Percentiles rank a stretch among this genome's conserved stretches.
phyloP scores from a whole-genome alignment of 2,797 vertebrate species.

The Hyperoplus immaculatus region DNA sequence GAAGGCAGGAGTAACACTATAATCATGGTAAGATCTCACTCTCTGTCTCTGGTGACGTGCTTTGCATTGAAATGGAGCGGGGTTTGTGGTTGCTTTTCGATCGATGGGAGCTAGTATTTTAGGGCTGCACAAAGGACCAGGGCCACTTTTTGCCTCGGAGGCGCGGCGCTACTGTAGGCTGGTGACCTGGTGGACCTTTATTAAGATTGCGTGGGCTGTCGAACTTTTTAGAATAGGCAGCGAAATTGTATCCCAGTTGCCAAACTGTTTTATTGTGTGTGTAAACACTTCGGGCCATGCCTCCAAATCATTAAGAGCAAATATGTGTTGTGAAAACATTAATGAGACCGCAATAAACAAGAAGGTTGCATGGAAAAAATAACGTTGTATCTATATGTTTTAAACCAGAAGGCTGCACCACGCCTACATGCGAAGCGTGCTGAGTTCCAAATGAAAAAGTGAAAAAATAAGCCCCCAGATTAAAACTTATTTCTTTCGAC shows the following conservation, averaged over 20 bases:
- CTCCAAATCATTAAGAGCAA: background rate
- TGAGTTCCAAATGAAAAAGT: background rate
- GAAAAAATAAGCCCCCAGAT: background rate
- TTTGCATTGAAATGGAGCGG: constrained; percentile 1
- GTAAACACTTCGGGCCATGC: background rate
- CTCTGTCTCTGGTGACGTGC: constrained; percentile 14
- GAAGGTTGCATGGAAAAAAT: constrained; percentile 2
- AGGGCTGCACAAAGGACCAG: background rate
- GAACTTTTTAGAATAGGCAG: background rate
- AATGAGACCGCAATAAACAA: background rate
- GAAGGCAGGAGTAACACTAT: constrained; percentile 18
- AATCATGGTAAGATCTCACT: constrained; percentile 76
- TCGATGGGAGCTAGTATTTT: background rate
- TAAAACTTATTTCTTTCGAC: background rate
- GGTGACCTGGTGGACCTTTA: background rate
- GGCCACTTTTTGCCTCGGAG: constrained; percentile 4
- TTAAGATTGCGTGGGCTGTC: background rate
- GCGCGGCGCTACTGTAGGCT: too few species aligned
- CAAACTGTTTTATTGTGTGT: background rate
- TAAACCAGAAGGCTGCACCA: constrained; percentile 6
- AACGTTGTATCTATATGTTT: background rate
- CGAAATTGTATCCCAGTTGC: too few species aligned
- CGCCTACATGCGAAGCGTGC: constrained; percentile 21
- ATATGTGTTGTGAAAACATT: background rate
- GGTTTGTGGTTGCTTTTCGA: background rate